Percentiles rank a stretch among this genome's conserved stretches.
phyloP scores from a whole-genome alignment of 1,140 invertebrate species.

The Drosophila mayri region DNA sequence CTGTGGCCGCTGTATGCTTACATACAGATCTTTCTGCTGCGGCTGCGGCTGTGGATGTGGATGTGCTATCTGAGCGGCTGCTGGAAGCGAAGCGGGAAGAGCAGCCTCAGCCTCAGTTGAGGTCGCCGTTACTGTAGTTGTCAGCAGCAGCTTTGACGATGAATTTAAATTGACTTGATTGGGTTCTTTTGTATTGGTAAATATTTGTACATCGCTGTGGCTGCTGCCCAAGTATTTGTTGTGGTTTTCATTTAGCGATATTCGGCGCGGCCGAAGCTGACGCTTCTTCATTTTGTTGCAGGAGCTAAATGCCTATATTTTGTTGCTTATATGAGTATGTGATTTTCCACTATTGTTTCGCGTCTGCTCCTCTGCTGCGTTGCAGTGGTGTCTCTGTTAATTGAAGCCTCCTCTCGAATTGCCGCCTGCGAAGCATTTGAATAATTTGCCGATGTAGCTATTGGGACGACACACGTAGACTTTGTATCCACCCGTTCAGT shows the following conservation, averaged over 20 bases:
- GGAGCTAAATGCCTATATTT: slow-evolving; percentile 26
- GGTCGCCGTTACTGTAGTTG: slow-evolving; percentile 45
- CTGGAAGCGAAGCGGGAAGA: slow-evolving; percentile 26
- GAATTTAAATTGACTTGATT: slow-evolving; percentile 84
- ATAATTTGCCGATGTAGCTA: slow-evolving; percentile 61
- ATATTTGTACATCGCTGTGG: slow-evolving; percentile 74
- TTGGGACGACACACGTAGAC: slow-evolving; percentile 56
- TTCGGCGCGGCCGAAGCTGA: slow-evolving; percentile 48
- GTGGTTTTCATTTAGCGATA: slow-evolving; percentile 72
- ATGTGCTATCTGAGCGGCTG: slow-evolving; percentile 33
- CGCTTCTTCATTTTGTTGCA: slow-evolving; percentile 71
- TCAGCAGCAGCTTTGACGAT: slow-evolving; percentile 59
- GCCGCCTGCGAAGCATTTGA: slow-evolving; percentile 62
- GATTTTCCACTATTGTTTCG: slow-evolving; percentile 24
- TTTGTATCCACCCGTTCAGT: slow-evolving; percentile 51
- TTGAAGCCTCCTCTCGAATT: slow-evolving; percentile 67
- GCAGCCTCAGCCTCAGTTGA: slow-evolving; percentile 46
- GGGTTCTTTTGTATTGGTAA: slow-evolving; percentile 81
- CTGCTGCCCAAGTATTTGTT: slow-evolving; percentile 53
- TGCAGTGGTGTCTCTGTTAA: slow-evolving; percentile 58
- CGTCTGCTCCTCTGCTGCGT: slow-evolving; percentile 11
- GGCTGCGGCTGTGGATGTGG: slow-evolving; percentile 34
- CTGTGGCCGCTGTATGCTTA: too few relatives aligned
- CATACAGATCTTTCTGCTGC: too few relatives aligned
- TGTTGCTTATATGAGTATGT: slow-evolving; percentile 3